phyloP scores from a whole-genome alignment of 2,797 vertebrate genomes.

The Tinamus major region DNA sequence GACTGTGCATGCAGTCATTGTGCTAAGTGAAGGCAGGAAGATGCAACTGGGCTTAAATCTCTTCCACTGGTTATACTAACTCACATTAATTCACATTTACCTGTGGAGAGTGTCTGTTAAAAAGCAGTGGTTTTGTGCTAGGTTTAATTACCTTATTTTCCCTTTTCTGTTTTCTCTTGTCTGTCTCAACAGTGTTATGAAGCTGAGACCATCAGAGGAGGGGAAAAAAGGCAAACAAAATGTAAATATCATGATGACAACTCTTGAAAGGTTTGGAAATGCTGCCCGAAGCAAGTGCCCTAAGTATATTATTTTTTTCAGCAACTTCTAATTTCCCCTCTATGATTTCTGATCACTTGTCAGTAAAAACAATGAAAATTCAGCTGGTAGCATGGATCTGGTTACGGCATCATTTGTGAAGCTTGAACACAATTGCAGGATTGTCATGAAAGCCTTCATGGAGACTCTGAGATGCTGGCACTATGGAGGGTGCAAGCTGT shows the following conservation, averaged over 20 bases:
- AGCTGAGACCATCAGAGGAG: background rate
- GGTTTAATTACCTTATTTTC: background rate
- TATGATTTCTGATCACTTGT: background rate
- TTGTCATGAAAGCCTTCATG: background rate
- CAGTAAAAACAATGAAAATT: slow-evolving; percentile 1
- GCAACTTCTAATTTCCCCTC: background rate
- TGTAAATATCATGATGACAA: fast-evolving
- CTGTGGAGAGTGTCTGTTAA: background rate
- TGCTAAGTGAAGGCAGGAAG: background rate
- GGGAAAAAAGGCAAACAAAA: background rate
- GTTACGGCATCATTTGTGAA: background rate
- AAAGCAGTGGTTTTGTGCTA: background rate
- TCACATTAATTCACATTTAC: background rate
- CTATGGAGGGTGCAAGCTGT: background rate
- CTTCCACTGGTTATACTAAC: background rate
- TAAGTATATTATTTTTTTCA: background rate
- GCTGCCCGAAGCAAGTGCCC: background rate
- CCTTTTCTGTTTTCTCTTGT: background rate
- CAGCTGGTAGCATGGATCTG: background rate
- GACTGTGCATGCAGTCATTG: no score
- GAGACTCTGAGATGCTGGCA: background rate
- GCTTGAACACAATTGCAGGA: background rate
- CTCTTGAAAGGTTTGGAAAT: background rate
- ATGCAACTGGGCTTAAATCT: background rate
- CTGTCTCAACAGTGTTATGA: background rate